These are phyloP conservation scores for Malthinus seriepunctatus DNA, from an alignment of 2,888 invertebrate species.

Conservation along the genomic window DNA sequence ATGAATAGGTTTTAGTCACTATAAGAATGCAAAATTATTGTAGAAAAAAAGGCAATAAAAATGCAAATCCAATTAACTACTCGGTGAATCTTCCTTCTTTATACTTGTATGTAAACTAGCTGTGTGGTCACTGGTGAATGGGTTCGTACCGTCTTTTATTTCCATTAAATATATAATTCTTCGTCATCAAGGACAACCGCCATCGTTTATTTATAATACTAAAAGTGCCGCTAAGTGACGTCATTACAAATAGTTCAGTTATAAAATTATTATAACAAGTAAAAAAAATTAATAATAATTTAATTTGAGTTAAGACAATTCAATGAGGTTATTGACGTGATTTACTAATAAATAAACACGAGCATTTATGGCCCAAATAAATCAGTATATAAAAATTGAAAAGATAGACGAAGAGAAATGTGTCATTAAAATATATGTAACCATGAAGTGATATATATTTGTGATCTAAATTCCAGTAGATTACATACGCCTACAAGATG, in stretches of 20 bases:
- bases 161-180: slow-evolving; percentile 7
- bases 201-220: slow-evolving; percentile 26
- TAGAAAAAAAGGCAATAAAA: too few species aligned
- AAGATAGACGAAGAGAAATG: background rate
- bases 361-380: background rate
- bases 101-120: background rate
- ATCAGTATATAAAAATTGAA: background rate
- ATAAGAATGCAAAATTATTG: too few species aligned
- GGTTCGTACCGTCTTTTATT: slow-evolving; percentile 5
- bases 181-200: slow-evolving; percentile 21
- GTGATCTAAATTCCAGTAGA: slow-evolving; percentile 7
- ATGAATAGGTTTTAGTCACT: too few species aligned
- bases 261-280: slow-evolving; percentile 4
- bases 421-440: background rate
- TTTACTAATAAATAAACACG: slow-evolving; percentile 1
- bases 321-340: slow-evolving; percentile 4
- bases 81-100: too few species aligned
- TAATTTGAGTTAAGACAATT: background rate
- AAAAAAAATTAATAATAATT: background rate
- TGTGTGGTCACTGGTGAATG: slow-evolving; percentile 10
- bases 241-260: slow-evolving; percentile 24
- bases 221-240: slow-evolving; percentile 24
- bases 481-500: slow-evolving; percentile 3
- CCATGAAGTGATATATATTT: slow-evolving; percentile 4
- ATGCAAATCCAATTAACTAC: too few species aligned